Conservation (phyloP, 2,797 vertebrate genomes). For the Craterocephalus amniculus region DNA sequence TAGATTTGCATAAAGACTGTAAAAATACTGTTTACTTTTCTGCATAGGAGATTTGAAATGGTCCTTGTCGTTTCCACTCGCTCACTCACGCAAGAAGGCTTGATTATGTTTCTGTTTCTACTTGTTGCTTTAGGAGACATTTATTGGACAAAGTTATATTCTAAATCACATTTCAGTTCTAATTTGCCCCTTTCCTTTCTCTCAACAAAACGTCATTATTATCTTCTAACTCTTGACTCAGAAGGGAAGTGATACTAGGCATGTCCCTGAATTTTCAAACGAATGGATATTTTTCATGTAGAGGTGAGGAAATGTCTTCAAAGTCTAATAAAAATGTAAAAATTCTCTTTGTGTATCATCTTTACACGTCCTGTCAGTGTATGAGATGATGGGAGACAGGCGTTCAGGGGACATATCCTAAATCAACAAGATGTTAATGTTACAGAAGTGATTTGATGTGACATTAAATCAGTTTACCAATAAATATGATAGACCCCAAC, state of each 20-base stretch:
- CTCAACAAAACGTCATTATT: background rate
- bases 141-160: background rate
- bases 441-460: conserved; percentile 1
- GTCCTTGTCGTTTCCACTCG: conserved; percentile 22
- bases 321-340: background rate
- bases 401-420: background rate
- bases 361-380: background rate
- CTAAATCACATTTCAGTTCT: background rate
- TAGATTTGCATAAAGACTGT: conserved; percentile 73
- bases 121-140: background rate
- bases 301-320: background rate
- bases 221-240: background rate
- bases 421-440: conserved; percentile 10
- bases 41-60: conserved; percentile 54
- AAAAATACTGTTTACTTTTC: conserved; percentile 70
- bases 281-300: background rate
- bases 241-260: background rate
- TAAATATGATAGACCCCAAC: conserved; percentile 11
- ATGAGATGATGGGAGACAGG: background rate
- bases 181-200: no score
- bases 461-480: conserved; percentile 2
- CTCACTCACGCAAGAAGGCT: background rate
- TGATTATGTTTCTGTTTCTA: background rate
- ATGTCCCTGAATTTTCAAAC: background rate
- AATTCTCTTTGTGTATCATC: background rate